Evolutionary conservation across 2,797 vertebrate species (phyloP).

Genomic region (Acomys russatus): DNA sequence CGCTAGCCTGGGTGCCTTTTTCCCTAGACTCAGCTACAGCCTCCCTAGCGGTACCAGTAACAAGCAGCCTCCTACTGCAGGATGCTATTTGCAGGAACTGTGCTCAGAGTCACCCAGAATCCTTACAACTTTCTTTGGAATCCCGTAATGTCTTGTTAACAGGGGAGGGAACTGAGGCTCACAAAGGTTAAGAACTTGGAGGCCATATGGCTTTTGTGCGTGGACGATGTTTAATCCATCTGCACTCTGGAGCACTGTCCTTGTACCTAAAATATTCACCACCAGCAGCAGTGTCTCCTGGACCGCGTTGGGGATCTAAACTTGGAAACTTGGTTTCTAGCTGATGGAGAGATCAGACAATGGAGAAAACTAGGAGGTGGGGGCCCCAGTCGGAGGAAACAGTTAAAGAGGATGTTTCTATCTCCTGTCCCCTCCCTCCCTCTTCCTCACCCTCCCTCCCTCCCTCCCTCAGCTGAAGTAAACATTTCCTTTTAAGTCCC

Average conservation of each 20-base stretch:
- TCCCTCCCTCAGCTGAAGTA: not conserved
- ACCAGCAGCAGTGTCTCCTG: not conserved
- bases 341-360: not conserved
- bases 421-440: not conserved
- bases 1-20: not conserved
- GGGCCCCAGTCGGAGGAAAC: not conserved
- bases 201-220: not conserved
- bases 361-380: not conserved
- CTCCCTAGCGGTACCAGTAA: not conserved
- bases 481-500: not conserved
- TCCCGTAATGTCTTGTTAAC: not conserved
- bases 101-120: not conserved
- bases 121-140: not conserved
- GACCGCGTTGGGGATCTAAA: not conserved
- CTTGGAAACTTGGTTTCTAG: not conserved
- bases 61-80: not conserved
- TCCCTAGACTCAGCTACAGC: not conserved
- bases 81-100: not conserved
- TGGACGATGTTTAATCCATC: not conserved
- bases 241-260: not conserved
- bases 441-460: too few relatives aligned
- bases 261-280: not conserved
- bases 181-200: not conserved
- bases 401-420: not conserved
- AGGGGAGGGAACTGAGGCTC: not conserved